Conservation (phyloP, 2,888 invertebrate genomes). For the Thecophora atra region DNA sequence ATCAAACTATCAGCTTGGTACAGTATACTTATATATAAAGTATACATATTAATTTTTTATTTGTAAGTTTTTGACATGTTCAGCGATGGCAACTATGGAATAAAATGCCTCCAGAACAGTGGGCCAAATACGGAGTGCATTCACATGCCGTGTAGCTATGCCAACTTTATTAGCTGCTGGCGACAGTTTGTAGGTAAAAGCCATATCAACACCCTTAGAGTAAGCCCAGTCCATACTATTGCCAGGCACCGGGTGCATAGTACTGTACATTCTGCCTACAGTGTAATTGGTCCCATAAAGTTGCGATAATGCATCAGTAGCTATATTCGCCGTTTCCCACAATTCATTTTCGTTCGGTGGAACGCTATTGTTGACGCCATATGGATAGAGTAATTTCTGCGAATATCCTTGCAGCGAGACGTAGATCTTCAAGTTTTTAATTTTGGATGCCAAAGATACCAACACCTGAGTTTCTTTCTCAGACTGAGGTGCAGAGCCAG, state of each 20-base stretch:
- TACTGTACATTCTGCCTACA: slow-evolving; percentile 72
- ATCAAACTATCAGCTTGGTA: no score
- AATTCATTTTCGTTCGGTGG: slow-evolving; percentile 69
- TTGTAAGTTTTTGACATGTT: no score
- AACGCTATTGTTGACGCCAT: slow-evolving; percentile 72
- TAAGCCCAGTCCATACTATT: slow-evolving; percentile 81
- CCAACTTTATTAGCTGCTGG: slow-evolving; percentile 62
- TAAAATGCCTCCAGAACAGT: slow-evolving; percentile 74
- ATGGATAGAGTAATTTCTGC: slow-evolving; percentile 77
- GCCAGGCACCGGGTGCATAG: slow-evolving; percentile 72
- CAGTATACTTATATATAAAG: no score
- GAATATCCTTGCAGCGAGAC: slow-evolving; percentile 81
- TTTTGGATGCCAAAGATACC: slow-evolving; percentile 69
- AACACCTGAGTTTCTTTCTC: slow-evolving; percentile 70
- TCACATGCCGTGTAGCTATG: slow-evolving; percentile 72
- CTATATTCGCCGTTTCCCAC: slow-evolving; percentile 61
- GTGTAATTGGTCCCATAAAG: slow-evolving; percentile 71
- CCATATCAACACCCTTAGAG: slow-evolving; percentile 61
- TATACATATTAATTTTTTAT: no score
- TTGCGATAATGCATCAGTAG: slow-evolving; percentile 64
- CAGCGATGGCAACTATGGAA: slow-evolving; percentile 66
- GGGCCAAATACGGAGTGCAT: slow-evolving; percentile 72
- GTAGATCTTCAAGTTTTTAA: slow-evolving; percentile 71
- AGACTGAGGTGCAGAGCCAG: slow-evolving; percentile 70
- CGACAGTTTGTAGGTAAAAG: slow-evolving; percentile 72